Evolutionary conservation across 1,140 invertebrate genomes (phyloP).

Genomic region (Drosophila littoralis): DNA sequence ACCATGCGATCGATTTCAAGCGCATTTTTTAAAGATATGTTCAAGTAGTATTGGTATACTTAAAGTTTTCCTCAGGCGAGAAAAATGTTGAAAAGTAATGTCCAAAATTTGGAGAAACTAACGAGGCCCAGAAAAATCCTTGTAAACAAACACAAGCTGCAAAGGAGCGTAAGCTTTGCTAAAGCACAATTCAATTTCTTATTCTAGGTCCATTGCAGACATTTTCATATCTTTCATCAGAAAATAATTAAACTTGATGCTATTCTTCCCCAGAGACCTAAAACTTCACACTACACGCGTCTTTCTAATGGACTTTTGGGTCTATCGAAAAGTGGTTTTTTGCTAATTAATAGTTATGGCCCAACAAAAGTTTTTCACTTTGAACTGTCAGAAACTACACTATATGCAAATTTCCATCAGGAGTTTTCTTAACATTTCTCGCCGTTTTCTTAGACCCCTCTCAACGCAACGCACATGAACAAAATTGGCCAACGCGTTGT

Average conservation of each 20-base stretch:
- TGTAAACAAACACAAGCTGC: too few relatives aligned
- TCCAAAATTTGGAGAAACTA: too few relatives aligned
- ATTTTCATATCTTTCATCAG: not conserved
- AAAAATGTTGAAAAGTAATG: too few relatives aligned
- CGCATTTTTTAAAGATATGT: too few relatives aligned
- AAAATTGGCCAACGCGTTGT: slow-evolving; percentile 20
- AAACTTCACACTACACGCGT: not conserved
- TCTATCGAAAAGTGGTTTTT: slow-evolving; percentile 42
- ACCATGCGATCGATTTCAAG: too few relatives aligned
- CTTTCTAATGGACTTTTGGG: slow-evolving; percentile 10
- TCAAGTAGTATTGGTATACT: too few relatives aligned
- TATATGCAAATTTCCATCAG: slow-evolving; percentile 68
- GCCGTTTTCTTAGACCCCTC: slow-evolving; percentile 17
- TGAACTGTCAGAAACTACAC: slow-evolving; percentile 69
- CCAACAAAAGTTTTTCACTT: slow-evolving; percentile 62
- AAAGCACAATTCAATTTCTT: not conserved
- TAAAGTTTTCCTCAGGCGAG: too few relatives aligned
- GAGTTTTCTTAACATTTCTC: slow-evolving; percentile 58
- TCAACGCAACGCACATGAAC: not conserved
- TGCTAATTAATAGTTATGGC: slow-evolving; percentile 70
- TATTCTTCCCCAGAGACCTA: slow-evolving; percentile 5
- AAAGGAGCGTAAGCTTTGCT: too few relatives aligned
- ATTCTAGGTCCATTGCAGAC: not conserved
- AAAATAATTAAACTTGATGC: slow-evolving; percentile 6
- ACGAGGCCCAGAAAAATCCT: too few relatives aligned